Base-by-base conservation (phyloP, 1,140 invertebrate species). In the Solenopsis fugax region DNA sequence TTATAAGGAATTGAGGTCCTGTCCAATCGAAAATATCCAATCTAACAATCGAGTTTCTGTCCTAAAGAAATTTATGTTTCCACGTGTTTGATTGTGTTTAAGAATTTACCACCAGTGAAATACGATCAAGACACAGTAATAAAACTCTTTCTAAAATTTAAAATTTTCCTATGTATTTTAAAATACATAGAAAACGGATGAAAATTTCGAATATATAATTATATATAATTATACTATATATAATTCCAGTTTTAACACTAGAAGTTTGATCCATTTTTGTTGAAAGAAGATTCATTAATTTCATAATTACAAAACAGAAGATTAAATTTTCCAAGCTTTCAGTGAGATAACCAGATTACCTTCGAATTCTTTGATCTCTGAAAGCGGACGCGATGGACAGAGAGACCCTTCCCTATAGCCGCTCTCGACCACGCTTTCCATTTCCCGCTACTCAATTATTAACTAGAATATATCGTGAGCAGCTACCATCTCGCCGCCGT, bases 401-500 rank as follows among this genome's bases (percentile, higher is more conserved):
- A n/a, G n/a, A n/a, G 24, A 34, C 0, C 10, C 45, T 48, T 34
- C 37, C n/a, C 16, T 58, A 41, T 18, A 24, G 24, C 10, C 5
- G 41, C 5, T 67, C 16, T 52, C 64, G 34, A 60, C 18, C 45
- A 16, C 10, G 13, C 21, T 16, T 16, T 56, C 34, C 21, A 64
- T 41, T 24, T 54, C 6, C 54, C 24, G 65, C 37, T 60, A n/a
- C 1, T 73, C 7, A 73, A 75, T 84, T 62, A 75, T 75, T 84
- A 84, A 84, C 2, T 6, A 2, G 5, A 56, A 72, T 41, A 48
- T 65, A 48, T 24, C 50, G 29, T 21, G 85, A 67, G 54, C 37
- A 71, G 52, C 77, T 62, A 56, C 65, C n/a, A 69, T 65, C 13
- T 73, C 65, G 50, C 45, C 77, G 10, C 37, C 86, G 67, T 93